phyloP scores from a whole-genome alignment of 2,113 vertebrate genomes.

The Brachyhypopomus gauderio region DNA sequence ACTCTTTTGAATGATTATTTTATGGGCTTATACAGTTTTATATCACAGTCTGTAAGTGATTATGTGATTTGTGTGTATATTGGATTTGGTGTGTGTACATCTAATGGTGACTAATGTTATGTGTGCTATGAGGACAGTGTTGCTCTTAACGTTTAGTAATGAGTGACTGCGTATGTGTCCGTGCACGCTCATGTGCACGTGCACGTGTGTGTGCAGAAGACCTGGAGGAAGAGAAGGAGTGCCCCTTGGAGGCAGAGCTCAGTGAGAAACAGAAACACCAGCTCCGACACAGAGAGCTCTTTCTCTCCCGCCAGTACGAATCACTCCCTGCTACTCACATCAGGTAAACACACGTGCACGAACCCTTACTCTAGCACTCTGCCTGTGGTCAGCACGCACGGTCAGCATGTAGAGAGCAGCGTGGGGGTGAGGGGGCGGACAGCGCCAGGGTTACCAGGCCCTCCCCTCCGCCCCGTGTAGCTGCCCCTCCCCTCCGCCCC shows the following conservation, averaged over 20 bases:
- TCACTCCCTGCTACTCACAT: conserved; percentile 82
- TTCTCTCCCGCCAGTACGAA: conserved; percentile 94
- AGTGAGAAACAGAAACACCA: conserved; percentile 98
- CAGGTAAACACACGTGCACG: conserved; percentile 33
- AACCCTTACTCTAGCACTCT: background rate
- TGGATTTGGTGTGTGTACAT: too few relatives aligned
- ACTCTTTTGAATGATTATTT: too few relatives aligned
- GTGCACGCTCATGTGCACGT: background rate
- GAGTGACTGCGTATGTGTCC: background rate
- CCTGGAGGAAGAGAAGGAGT: conserved; percentile 95
- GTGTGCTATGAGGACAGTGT: too few relatives aligned
- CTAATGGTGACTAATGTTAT: too few relatives aligned
- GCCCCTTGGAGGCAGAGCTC: conserved; percentile 84
- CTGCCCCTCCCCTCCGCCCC: too few relatives aligned
- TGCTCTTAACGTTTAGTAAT: background rate
- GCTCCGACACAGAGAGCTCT: conserved; percentile 94
- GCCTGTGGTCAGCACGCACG: conserved; percentile 34
- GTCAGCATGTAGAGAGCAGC: background rate
- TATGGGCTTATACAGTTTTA: too few relatives aligned
- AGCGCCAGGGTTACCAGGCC: background rate
- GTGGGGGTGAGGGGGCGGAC: background rate
- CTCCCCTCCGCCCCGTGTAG: too few relatives aligned
- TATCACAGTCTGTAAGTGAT: too few relatives aligned
- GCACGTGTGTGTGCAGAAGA: conserved; percentile 80
- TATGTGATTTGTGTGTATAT: too few relatives aligned